phyloP scores from a whole-genome alignment of 2,888 invertebrate species.

The Caenorhabditis angaria region DNA sequence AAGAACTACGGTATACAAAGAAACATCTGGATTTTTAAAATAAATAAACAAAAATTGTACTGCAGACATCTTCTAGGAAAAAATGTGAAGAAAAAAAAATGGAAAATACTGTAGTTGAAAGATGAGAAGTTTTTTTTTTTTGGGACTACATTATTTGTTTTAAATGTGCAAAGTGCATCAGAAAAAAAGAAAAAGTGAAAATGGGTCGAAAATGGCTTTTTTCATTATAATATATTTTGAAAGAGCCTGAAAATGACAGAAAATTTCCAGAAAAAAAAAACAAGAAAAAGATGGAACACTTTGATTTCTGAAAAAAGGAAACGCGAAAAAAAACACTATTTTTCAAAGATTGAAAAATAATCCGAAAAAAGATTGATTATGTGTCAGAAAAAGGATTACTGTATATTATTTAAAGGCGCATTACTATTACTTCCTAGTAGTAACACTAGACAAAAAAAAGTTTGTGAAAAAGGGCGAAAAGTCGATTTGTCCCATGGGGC shows the following conservation, averaged over 20 bases:
- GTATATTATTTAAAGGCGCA: not conserved
- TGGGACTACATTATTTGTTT: constrained; percentile 1
- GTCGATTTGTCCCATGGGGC: constrained; percentile 4
- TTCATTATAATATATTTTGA: too few relatives aligned
- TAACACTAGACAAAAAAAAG: not conserved
- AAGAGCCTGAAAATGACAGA: not conserved
- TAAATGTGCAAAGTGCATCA: constrained; percentile 2
- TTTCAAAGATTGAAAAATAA: not conserved
- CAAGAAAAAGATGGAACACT: not conserved
- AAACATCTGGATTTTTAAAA: not conserved
- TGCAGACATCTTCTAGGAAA: not conserved
- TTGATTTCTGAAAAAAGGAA: not conserved
- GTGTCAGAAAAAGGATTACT: not conserved
- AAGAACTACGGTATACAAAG: not conserved
- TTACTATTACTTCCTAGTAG: not conserved
- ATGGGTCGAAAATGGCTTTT: not conserved
- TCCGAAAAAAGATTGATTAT: not conserved
- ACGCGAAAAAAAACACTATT: not conserved
- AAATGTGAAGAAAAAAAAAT: not conserved
- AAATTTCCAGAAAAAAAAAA: too few relatives aligned
- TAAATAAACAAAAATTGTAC: not conserved
- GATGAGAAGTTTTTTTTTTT: not conserved
- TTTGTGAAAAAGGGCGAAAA: not conserved
- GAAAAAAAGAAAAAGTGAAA: too few relatives aligned
- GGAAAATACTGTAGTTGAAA: constrained; percentile 1